phyloP scores from a whole-genome alignment of 1,140 invertebrate species.

The Tetragonula clypearis region DNA sequence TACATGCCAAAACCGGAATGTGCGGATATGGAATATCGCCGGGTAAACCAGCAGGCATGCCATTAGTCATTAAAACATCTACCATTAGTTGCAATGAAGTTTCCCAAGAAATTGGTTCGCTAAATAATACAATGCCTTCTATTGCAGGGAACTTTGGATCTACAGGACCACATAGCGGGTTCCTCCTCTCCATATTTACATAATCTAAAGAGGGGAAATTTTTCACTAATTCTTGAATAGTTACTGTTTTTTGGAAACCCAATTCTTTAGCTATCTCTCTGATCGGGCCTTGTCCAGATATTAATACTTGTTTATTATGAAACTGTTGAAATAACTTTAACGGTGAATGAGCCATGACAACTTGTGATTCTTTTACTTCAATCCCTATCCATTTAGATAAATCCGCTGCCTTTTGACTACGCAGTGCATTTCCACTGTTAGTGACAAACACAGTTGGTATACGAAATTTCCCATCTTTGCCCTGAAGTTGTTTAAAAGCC shows the following conservation, averaged over 20 bases:
- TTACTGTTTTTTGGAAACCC: slow-evolving; percentile 86
- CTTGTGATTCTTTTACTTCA: slow-evolving; percentile 85
- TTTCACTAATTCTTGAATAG: slow-evolving; percentile 84
- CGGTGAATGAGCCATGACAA: slow-evolving; percentile 89
- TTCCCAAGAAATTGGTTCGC: slow-evolving; percentile 86
- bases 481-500: slow-evolving; percentile 83
- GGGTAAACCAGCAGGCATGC: slow-evolving; percentile 80
- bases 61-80: slow-evolving; percentile 87
- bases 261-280: slow-evolving; percentile 86
- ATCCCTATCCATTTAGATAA: slow-evolving; percentile 85
- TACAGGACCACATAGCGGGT: slow-evolving; percentile 80
- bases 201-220: slow-evolving; percentile 87
- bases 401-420: slow-evolving; percentile 85
- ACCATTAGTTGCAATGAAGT: slow-evolving; percentile 85
- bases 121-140: slow-evolving; percentile 85
- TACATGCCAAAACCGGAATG: slow-evolving; percentile 86
- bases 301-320: slow-evolving; percentile 86
- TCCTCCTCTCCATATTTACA: slow-evolving; percentile 85
- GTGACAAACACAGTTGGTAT: slow-evolving; percentile 88
- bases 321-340: slow-evolving; percentile 85
- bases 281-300: slow-evolving; percentile 87
- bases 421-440: slow-evolving; percentile 85
- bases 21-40: slow-evolving; percentile 83
- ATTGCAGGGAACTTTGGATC: slow-evolving; percentile 82
- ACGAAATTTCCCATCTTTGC: slow-evolving; percentile 83